phyloP scores from a whole-genome alignment of 2,113 vertebrate genomes.

The Crotalus viridis region DNA sequence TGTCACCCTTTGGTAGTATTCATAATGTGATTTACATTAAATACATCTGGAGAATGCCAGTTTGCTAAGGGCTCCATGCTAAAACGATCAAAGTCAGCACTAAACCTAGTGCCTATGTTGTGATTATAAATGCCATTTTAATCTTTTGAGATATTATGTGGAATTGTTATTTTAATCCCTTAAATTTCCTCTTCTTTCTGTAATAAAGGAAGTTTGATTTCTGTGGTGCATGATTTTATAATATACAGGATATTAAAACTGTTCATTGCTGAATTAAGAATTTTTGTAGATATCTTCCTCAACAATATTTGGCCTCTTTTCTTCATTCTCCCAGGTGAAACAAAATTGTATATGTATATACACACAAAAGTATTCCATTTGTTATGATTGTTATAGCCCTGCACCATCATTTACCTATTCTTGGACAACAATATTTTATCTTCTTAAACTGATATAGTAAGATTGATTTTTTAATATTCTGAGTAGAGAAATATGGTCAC shows the following conservation, averaged over 20 bases:
- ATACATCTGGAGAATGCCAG: not conserved
- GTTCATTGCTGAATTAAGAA: conserved; percentile 47
- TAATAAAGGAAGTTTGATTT: conserved; percentile 63
- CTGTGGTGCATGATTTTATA: conserved; percentile 51
- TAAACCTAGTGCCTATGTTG: conserved; percentile 40
- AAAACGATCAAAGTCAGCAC: conserved; percentile 49
- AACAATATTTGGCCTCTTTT: conserved; percentile 49
- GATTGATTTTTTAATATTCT: not conserved
- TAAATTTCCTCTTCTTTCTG: conserved; percentile 68
- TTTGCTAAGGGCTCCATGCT: not conserved
- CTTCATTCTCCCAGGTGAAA: conserved; percentile 34
- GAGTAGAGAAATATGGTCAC: not conserved
- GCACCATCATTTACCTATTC: conserved; percentile 36
- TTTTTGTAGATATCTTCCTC: conserved; percentile 60
- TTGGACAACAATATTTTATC: conserved; percentile 22
- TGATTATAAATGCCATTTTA: conserved; percentile 43
- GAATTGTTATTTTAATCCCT: conserved; percentile 66
- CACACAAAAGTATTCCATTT: not conserved
- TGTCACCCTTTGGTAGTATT: not conserved
- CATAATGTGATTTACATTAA: not conserved
- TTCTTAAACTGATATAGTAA: conserved; percentile 20
- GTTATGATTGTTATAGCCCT: conserved; percentile 29
- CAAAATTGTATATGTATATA: not conserved
- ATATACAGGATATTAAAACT: conserved; percentile 70
- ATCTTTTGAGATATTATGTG: conserved; percentile 58